Evolutionary conservation across 2,113 vertebrate species (phyloP).

Genomic region (Alethe diademata): DNA sequence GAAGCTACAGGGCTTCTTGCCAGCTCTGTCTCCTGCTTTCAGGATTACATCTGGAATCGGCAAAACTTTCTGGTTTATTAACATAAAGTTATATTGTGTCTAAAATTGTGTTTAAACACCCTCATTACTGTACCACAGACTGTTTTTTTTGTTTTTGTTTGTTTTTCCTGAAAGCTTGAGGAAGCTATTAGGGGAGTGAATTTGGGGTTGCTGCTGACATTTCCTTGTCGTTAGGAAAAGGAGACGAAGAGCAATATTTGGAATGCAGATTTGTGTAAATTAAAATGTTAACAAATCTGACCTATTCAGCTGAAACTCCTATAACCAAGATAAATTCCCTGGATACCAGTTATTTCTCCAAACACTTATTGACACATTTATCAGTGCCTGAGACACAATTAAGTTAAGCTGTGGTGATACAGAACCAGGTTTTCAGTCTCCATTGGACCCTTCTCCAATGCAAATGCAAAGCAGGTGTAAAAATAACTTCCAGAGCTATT

Average conservation of each 20-base stretch:
- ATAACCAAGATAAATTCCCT: slow-evolving; percentile 60
- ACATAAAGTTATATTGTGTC: neutral
- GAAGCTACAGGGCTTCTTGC: neutral
- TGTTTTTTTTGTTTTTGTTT: slow-evolving; percentile 12
- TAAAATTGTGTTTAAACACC: neutral
- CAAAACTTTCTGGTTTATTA: neutral
- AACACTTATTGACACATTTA: slow-evolving; percentile 51
- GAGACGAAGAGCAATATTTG: slow-evolving; percentile 9
- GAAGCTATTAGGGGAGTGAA: slow-evolving; percentile 35
- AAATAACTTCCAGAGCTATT: neutral
- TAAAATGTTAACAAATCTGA: slow-evolving; percentile 67
- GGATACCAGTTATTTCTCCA: slow-evolving; percentile 35
- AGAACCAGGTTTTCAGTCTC: neutral
- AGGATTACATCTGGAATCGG: neutral
- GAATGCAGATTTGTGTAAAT: slow-evolving; percentile 62
- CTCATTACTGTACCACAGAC: neutral
- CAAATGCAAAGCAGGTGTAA: neutral
- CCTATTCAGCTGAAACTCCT: slow-evolving; percentile 54
- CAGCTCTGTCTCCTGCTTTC: neutral
- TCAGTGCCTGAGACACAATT: neutral
- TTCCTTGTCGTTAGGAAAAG: slow-evolving; percentile 30
- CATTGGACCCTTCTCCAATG: neutral
- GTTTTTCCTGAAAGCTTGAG: slow-evolving; percentile 36
- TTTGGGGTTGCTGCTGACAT: slow-evolving; percentile 46
- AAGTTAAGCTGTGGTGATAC: neutral